A percentile compares a stretch with the other conserved stretches of the same genome.
Evolutionary conservation across 2,888 invertebrate species (phyloP).

Genomic region (Chironomus riparius): DNA sequence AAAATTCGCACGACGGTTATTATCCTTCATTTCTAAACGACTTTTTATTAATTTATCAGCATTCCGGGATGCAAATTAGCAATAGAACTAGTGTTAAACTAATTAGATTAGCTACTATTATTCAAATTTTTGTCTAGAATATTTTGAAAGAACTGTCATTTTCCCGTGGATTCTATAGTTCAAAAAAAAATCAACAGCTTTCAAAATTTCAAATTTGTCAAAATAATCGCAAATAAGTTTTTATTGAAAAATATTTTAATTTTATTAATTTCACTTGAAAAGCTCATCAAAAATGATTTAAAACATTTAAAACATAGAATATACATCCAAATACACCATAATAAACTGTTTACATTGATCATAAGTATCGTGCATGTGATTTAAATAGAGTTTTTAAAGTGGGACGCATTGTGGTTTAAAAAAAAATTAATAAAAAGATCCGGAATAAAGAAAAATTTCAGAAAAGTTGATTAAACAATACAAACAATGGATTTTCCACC

Average conservation of each 20-base stretch:
- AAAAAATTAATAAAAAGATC: not conserved
- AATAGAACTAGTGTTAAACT: too few species aligned
- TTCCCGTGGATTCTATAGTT: too few species aligned
- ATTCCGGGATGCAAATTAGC: too few species aligned
- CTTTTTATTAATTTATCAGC: too few species aligned
- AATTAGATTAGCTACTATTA: too few species aligned
- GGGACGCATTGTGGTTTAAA: not conserved
- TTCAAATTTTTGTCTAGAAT: too few species aligned
- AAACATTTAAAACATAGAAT: not conserved
- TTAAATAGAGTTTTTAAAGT: not conserved
- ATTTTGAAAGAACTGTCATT: too few species aligned
- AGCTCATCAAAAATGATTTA: not conserved
- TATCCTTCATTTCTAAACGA: too few species aligned
- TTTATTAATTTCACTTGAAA: not conserved
- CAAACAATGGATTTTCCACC: slow-evolving; percentile 33
- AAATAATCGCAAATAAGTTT: not conserved
- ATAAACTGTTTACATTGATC: not conserved
- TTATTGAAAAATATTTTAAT: not conserved
- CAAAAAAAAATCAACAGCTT: too few species aligned
- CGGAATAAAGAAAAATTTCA: not conserved
- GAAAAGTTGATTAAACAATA: not conserved
- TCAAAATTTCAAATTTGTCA: too few species aligned
- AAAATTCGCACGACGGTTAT: too few species aligned
- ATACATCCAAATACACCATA: not conserved
- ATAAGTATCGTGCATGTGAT: not conserved